phyloP scores from a whole-genome alignment of 2,888 invertebrate genomes.

The Dryomyza anilis region DNA sequence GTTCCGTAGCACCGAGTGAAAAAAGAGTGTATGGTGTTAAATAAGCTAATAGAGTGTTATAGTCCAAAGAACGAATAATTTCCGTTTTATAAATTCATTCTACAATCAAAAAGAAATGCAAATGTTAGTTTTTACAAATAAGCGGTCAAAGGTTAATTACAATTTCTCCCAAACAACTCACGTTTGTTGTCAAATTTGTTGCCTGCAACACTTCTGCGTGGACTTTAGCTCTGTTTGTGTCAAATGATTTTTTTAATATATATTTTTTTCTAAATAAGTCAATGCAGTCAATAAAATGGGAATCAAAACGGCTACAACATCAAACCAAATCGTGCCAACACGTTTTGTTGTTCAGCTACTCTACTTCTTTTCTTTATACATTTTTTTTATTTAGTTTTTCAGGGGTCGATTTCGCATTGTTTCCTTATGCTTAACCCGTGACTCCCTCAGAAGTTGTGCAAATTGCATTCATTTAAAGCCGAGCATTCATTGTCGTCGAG shows the following conservation, averaged over 20 bases:
- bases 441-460: constrained; percentile 16
- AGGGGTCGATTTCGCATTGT: not conserved
- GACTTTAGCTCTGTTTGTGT: no score
- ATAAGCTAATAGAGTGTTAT: not conserved
- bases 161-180: not conserved
- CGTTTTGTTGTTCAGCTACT: constrained; percentile 28
- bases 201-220: constrained; percentile 32
- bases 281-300: constrained; percentile 32
- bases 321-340: constrained; percentile 31
- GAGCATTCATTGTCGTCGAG: not conserved
- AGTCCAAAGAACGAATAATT: not conserved
- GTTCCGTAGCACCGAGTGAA: no score
- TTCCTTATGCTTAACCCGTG: not conserved
- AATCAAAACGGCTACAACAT: no score
- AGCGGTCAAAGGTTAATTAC: constrained; percentile 14
- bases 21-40: not conserved
- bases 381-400: no score
- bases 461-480: constrained; percentile 1
- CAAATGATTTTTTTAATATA: not conserved
- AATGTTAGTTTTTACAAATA: constrained; percentile 28
- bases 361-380: constrained; percentile 8
- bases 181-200: constrained; percentile 23
- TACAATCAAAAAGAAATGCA: no score
- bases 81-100: not conserved
- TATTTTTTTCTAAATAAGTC: constrained; percentile 17